Evolutionary conservation across 2,888 invertebrate genomes (phyloP).

Genomic region (Andrena marginata): DNA sequence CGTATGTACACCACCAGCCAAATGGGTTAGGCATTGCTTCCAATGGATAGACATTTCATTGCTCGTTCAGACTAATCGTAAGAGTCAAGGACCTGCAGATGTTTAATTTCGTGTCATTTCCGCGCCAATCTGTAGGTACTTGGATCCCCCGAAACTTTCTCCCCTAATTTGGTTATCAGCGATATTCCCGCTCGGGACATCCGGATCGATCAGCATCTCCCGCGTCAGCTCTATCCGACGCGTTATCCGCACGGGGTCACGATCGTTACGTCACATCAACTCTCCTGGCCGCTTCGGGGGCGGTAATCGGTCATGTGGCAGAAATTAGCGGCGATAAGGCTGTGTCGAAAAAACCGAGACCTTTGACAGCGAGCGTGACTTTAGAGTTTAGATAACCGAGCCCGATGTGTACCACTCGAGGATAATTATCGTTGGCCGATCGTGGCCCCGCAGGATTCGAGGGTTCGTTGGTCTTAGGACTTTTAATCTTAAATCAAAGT

Average conservation of each 20-base stretch:
- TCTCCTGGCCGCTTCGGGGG: neutral
- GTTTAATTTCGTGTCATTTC: neutral
- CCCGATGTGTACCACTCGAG: neutral
- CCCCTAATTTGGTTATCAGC: constrained; percentile 23
- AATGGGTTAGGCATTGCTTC: constrained; percentile 16
- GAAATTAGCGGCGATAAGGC: neutral
- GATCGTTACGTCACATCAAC: neutral
- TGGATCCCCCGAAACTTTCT: constrained; percentile 1
- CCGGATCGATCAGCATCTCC: constrained; percentile 19
- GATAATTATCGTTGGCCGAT: neutral
- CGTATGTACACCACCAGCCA: constrained; percentile 12
- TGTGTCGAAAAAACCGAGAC: neutral
- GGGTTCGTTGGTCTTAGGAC: neutral
- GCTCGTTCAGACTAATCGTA: neutral
- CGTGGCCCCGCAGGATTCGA: no score
- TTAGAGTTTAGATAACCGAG: neutral
- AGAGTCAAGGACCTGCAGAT: neutral
- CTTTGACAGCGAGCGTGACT: neutral
- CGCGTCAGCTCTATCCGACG: constrained; percentile 6
- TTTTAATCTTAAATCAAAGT: neutral
- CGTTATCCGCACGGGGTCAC: constrained; percentile 15
- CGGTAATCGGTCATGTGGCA: neutral
- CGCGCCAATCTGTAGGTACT: neutral
- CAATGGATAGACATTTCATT: neutral
- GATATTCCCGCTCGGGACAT: neutral